Evolutionary conservation across 1,140 invertebrate species (phyloP), one percentile per base, ranked within the genome.

Genomic region (Drosophila tani): DNA sequence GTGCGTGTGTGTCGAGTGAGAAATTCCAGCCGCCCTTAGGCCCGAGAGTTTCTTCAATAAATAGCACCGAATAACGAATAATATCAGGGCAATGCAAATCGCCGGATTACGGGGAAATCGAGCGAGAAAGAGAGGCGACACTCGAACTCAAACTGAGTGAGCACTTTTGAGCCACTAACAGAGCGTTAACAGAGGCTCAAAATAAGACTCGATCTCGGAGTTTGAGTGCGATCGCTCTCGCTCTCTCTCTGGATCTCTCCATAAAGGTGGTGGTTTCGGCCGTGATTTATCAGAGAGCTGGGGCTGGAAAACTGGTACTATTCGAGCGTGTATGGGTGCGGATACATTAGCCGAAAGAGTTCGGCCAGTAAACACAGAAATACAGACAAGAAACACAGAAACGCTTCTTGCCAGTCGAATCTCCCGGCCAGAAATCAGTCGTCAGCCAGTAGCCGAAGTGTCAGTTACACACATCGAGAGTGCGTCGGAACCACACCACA

Each of bases 391-490:
- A 69, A 76, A 73, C 83, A 87, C 80, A 83, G 70, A 79, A 88
- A 91, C 84, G 84, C 90, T 91, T 91, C 90, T 90, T 91, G 75
- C 81, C 85, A 83, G 82, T 71, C 75, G 74, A 77, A 64, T 71
- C 64, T 76, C 71, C 79, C 71, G 81, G 77, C 69, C 65, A 83
- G 79, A 91, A 91, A 81, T 91, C 90, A 91, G 90, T 91, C 90
- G 84, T 91, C 84, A 79, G 88, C 82, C 74, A 90, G 90, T 90
- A 79, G 84, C 82, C 90, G 84, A 91, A 82, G 90, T 90, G 90
- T 83, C 80, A 91, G 86, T 81, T 86, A 91, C 84, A 82, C 65
- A 90, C 76, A 82, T 82, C 50, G 29, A 78, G 67, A 65, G 55
- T 66, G 50, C 56, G 58, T n/a, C 45, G 38, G 32, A 64, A 67